Percentiles rank a stretch among this genome's conserved stretches.
Evolutionary conservation across 1,140 invertebrate species (phyloP).

Genomic region (Riptortus pedestris): DNA sequence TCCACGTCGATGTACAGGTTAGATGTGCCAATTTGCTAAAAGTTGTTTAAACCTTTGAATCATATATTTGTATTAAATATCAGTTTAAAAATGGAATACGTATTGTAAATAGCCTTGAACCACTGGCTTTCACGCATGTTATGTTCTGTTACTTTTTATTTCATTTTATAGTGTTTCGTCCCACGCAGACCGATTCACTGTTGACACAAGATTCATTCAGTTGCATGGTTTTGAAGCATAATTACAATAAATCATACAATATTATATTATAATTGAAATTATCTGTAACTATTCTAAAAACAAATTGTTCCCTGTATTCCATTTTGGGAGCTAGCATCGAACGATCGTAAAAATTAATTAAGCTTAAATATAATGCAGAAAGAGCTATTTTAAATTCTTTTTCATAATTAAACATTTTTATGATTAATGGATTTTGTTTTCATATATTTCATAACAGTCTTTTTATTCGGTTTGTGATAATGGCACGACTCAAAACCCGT

Average conservation of each 20-base stretch:
- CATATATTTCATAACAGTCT: no score
- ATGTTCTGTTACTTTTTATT: neutral
- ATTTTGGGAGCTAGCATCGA: no score
- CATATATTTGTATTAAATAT: neutral
- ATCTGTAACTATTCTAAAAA: no score
- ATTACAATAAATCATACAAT: neutral
- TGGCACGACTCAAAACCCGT: no score
- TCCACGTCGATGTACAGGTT: conserved; percentile 11
- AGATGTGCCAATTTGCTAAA: conserved; percentile 17
- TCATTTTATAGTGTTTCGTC: conserved; percentile 11
- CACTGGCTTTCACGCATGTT: conserved; percentile 22
- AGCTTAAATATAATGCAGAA: no score
- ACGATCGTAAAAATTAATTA: no score
- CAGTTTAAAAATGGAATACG: neutral
- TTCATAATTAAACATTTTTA: no score
- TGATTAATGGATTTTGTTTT: no score
- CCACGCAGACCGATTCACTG: conserved; percentile 15
- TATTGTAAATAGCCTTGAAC: conserved; percentile 22
- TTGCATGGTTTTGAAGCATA: conserved; percentile 14
- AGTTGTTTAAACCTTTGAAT: neutral
- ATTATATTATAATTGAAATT: no score
- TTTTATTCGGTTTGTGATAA: no score
- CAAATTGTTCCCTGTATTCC: no score
- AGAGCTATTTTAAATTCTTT: no score
- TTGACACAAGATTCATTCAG: conserved; percentile 12